Evolutionary conservation across 1,140 invertebrate genomes (phyloP).

Genomic region (Brachionus asplanchnoidis): DNA sequence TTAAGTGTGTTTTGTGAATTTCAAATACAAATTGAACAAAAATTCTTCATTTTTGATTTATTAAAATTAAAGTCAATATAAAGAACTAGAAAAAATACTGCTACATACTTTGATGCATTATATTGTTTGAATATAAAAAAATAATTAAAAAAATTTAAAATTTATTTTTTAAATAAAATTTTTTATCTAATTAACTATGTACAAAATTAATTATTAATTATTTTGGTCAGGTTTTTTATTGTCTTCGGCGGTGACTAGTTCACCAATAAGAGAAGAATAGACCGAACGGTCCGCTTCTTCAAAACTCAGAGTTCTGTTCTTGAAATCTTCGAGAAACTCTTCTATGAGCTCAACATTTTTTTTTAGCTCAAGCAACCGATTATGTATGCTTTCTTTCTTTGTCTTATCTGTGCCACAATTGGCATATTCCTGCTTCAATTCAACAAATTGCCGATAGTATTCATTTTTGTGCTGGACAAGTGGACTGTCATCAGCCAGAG

Average conservation of each 20-base stretch:
- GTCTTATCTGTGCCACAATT: not conserved
- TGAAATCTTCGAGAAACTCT: constrained; percentile 37
- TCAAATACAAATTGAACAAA: too few species aligned
- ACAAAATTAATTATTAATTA: not conserved
- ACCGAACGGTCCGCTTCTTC: constrained; percentile 31
- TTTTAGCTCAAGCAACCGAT: not conserved
- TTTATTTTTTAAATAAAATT: not conserved
- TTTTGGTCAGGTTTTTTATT: not conserved
- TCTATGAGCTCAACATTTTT: constrained; percentile 19
- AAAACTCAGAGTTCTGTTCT: constrained; percentile 27
- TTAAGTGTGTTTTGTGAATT: too few species aligned
- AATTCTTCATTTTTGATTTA: too few species aligned
- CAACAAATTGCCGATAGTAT: not conserved
- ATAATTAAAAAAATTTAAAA: not conserved
- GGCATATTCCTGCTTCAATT: constrained; percentile 14
- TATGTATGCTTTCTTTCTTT: constrained; percentile 12
- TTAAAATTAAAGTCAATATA: too few species aligned
- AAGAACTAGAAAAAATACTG: too few species aligned
- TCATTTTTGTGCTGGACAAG: constrained; percentile 20
- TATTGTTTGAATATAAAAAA: too few species aligned
- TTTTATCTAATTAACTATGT: not conserved
- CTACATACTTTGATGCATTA: too few species aligned
- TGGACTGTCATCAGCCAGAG: not conserved
- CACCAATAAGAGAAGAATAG: constrained; percentile 3
- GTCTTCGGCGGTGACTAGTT: not conserved